These are phyloP conservation scores for Heliconius sara DNA, from an alignment of 2,888 invertebrate species.

Conservation along the genomic window DNA sequence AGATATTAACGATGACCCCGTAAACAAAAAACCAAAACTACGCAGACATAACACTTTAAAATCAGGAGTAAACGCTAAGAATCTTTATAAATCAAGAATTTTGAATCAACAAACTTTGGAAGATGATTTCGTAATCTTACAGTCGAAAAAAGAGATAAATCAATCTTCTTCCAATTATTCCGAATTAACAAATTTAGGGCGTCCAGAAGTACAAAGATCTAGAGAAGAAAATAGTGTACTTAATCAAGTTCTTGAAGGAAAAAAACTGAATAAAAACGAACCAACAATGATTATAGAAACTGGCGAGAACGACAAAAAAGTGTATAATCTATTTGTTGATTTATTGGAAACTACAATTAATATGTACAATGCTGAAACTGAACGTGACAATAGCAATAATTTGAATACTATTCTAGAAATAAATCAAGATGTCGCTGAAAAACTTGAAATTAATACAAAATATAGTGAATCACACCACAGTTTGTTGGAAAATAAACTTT, in stretches of 20 bases:
- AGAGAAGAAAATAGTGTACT: conserved; percentile 40
- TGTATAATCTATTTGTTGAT: conserved; percentile 70
- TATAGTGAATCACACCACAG: background rate
- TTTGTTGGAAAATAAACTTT: background rate
- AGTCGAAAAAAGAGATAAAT: conserved; percentile 57
- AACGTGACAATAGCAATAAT: conserved; percentile 6
- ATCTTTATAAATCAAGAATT: conserved; percentile 48
- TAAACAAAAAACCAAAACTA: conserved; percentile 34
- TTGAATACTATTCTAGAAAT: conserved; percentile 58
- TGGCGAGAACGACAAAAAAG: conserved; percentile 53
- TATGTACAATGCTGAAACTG: conserved; percentile 57
- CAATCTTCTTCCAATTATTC: conserved; percentile 61
- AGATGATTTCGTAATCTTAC: conserved; percentile 56
- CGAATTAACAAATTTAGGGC: conserved; percentile 44
- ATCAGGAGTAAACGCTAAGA: conserved; percentile 40
- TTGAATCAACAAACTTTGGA: conserved; percentile 45
- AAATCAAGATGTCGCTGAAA: conserved; percentile 58
- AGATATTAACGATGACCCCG: conserved; percentile 47
- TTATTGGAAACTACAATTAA: conserved; percentile 64
- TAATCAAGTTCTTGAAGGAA: conserved; percentile 45
- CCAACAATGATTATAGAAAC: conserved; percentile 52
- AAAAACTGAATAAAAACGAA: conserved; percentile 50
- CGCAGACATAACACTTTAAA: conserved; percentile 35
- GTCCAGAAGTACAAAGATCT: conserved; percentile 6
- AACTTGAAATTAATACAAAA: conserved; percentile 47